phyloP scores from a whole-genome alignment of 2,797 vertebrate genomes.

The Phalloptychus januarius region DNA sequence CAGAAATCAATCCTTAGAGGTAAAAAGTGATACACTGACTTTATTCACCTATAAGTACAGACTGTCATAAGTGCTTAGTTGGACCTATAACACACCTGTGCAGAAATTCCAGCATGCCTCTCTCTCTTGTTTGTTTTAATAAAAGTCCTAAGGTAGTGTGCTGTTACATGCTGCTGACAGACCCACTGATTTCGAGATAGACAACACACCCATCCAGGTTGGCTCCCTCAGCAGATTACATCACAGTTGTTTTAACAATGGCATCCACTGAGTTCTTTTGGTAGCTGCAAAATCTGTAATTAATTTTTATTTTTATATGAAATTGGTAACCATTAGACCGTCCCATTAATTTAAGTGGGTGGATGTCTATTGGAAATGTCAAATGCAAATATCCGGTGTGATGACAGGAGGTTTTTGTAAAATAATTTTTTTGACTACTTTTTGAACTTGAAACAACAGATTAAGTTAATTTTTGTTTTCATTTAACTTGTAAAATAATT shows the following conservation, averaged over 20 bases:
- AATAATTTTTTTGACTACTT: too few relatives aligned
- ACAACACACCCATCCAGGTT: constrained; percentile 61
- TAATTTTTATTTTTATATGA: too few relatives aligned
- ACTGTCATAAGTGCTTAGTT: constrained; percentile 19
- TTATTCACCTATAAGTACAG: constrained; percentile 27
- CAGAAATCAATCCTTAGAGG: constrained; percentile 3
- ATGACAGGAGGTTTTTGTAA: too few relatives aligned
- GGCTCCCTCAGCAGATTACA: constrained; percentile 62
- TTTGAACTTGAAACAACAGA: too few relatives aligned
- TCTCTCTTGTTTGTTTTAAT: constrained; percentile 62
- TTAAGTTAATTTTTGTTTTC: too few relatives aligned
- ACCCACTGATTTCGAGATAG: constrained; percentile 64
- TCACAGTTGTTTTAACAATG: constrained; percentile 66
- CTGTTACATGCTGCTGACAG: constrained; percentile 70
- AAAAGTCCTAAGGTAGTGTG: constrained; percentile 62
- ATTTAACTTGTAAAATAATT: too few relatives aligned
- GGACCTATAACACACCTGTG: constrained; percentile 58
- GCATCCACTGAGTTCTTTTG: constrained; percentile 48
- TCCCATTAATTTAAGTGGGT: too few relatives aligned
- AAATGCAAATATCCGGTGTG: too few relatives aligned
- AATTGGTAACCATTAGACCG: too few relatives aligned
- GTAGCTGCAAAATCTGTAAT: constrained; percentile 13
- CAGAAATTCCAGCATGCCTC: constrained; percentile 54
- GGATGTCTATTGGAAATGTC: too few relatives aligned
- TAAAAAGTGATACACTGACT: constrained; percentile 19